These are phyloP conservation scores for Scaptodrosophila latifasciaeformis DNA, from an alignment of 2,888 invertebrate genomes.

Conservation along the genomic window DNA sequence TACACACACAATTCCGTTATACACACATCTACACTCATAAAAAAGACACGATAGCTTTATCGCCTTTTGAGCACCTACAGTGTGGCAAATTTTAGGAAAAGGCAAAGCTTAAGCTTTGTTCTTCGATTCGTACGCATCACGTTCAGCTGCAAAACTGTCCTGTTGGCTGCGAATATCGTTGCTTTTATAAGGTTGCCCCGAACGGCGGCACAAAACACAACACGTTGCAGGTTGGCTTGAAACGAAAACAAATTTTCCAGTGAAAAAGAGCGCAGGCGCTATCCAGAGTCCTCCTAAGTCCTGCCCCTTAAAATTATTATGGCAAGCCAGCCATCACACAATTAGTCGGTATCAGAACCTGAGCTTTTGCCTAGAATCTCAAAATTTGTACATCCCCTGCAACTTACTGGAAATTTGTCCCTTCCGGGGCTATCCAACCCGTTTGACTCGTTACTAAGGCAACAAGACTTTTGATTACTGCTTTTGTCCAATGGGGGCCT, in stretches of 20 bases:
- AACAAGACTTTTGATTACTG: conserved; percentile 27
- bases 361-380: conserved; percentile 18
- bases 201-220: conserved; percentile 54
- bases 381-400: conserved; percentile 17
- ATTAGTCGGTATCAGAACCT: conserved; percentile 36
- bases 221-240: conserved; percentile 47
- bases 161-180: conserved; percentile 8
- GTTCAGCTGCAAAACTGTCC: conserved; percentile 40
- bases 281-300: neutral
- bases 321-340: neutral
- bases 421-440: too few species aligned
- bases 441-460: conserved; percentile 13
- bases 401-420: conserved; percentile 28
- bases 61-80: too few species aligned
- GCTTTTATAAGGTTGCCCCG: conserved; percentile 48
- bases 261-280: conserved; percentile 28
- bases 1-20: neutral
- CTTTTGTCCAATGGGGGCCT: conserved; percentile 3
- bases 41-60: neutral
- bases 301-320: conserved; percentile 2
- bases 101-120: neutral
- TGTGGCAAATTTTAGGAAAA: too few species aligned
- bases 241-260: conserved; percentile 52
- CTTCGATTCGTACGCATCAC: conserved; percentile 50
- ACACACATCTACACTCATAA: neutral